Conservation (phyloP, 64 coral and sea anemone species). For the Dendronephthya gigantea region DNA sequence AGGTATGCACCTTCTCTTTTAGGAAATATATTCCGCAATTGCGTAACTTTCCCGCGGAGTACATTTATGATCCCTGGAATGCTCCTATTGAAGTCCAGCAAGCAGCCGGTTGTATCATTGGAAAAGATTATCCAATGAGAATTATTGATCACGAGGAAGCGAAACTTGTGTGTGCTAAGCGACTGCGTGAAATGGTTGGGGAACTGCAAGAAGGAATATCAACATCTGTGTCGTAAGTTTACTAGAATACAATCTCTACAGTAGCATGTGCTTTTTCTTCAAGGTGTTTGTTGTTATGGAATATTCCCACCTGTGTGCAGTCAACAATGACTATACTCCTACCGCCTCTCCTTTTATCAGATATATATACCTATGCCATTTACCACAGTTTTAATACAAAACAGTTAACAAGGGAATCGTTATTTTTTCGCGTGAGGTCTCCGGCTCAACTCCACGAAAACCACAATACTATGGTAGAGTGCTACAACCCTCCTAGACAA, state of each 20-base stretch:
- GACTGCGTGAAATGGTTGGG: neutral
- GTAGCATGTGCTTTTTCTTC: too few species aligned
- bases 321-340: too few species aligned
- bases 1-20: neutral
- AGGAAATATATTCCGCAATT: slow-evolving; percentile 59
- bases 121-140: slow-evolving; percentile 52
- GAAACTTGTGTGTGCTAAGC: neutral
- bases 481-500: too few species aligned
- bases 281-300: too few species aligned
- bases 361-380: too few species aligned
- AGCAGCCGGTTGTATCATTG: slow-evolving; percentile 48
- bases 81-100: slow-evolving; percentile 47
- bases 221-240: slow-evolving; percentile 9
- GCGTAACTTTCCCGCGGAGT: slow-evolving; percentile 44
- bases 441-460: too few species aligned
- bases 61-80: slow-evolving; percentile 58
- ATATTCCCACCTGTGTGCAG: too few species aligned
- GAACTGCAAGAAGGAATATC: slow-evolving; percentile 1
- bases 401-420: too few species aligned
- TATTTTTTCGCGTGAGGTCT: too few species aligned
- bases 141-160: slow-evolving; percentile 42
- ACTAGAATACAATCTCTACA: neutral
- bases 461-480: too few species aligned
- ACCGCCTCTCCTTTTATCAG: too few species aligned
- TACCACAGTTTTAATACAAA: too few species aligned